Conservation (phyloP, 2,113 vertebrate species). For the Ornithorhynchus anatinus region DNA sequence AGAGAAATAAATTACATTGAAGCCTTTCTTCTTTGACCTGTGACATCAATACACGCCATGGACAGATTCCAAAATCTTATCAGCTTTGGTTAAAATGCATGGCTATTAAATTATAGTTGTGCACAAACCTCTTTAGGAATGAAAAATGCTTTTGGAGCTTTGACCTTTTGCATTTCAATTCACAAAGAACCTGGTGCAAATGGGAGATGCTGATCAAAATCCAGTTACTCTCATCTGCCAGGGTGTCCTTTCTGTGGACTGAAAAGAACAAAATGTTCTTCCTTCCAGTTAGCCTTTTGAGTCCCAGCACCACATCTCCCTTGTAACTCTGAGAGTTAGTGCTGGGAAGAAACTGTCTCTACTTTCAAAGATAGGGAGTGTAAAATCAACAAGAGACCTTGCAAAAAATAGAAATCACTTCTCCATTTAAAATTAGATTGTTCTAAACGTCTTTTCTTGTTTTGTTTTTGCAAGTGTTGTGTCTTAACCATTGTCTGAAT, state of each 20-base stretch:
- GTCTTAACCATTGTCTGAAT: neutral
- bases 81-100: conserved; percentile 55
- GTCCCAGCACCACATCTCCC: conserved; percentile 10
- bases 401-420: neutral
- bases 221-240: conserved; percentile 64
- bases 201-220: conserved; percentile 70
- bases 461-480: neutral
- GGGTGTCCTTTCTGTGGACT: conserved; percentile 54
- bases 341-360: neutral
- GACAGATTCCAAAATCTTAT: conserved; percentile 71
- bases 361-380: neutral
- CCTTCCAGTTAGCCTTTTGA: conserved; percentile 14
- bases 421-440: neutral
- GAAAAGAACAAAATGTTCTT: conserved; percentile 50
- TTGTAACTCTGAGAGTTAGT: neutral
- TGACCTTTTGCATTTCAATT: conserved; percentile 74
- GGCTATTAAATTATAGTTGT: conserved; percentile 70
- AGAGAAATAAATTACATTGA: conserved; percentile 71
- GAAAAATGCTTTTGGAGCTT: conserved; percentile 69
- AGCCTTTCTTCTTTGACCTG: conserved; percentile 71
- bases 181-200: conserved; percentile 63
- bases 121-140: conserved; percentile 73
- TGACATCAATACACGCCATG: conserved; percentile 71
- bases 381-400: neutral
- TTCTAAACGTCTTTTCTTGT: neutral